A percentile compares a stretch with the other conserved stretches of the same genome.
Evolutionary conservation across 2,797 vertebrate genomes (phyloP).

Genomic region (Acomys russatus): DNA sequence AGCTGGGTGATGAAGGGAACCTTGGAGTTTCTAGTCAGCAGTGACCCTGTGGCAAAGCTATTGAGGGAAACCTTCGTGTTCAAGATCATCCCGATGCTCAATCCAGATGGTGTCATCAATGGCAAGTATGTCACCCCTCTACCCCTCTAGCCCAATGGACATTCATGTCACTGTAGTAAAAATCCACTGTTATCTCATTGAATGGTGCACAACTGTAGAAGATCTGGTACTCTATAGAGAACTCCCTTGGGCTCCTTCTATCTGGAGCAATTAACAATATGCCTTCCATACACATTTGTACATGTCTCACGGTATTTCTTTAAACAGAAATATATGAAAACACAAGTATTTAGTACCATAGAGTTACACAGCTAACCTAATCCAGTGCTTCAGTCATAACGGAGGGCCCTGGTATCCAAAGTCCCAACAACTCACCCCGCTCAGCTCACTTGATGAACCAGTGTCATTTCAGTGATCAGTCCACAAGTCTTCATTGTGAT

Average conservation of each 20-base stretch:
- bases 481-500: neutral
- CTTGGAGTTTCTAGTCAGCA: conserved; percentile 94
- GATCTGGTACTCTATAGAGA: neutral
- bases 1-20: conserved; percentile 98
- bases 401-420: neutral
- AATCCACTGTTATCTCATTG: neutral
- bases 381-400: neutral
- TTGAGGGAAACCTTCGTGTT: conserved; percentile 95
- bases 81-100: conserved; percentile 97
- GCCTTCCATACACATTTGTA: neutral
- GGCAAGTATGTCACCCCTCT: conserved; percentile 92
- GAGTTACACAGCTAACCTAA: neutral
- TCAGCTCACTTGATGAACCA: neutral
- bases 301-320: neutral
- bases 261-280: neutral
- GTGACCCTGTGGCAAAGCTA: conserved; percentile 92
- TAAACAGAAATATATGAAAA: neutral
- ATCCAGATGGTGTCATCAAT: conserved; percentile 97
- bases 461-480: neutral
- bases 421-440: neutral
- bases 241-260: neutral
- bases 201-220: neutral
- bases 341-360: neutral
- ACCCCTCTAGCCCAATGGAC: rapidly evolving
- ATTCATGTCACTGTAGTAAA: neutral